Conservation (phyloP, 2,797 vertebrate species). For the Phrynocephalus vlangalii region DNA sequence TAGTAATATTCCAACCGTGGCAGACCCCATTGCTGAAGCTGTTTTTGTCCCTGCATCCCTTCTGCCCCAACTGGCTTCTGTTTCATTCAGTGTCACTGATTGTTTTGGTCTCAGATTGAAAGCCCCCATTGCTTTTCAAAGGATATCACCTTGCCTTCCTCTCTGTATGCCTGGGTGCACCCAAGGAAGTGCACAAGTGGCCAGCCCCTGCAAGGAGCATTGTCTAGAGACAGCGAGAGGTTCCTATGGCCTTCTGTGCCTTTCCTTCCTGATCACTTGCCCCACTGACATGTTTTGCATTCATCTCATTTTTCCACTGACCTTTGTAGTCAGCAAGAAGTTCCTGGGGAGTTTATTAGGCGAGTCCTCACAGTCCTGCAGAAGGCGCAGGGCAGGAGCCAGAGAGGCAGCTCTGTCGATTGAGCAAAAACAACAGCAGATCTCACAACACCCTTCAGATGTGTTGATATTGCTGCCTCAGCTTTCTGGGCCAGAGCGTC, state of each 20-base stretch:
- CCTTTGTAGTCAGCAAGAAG: background rate
- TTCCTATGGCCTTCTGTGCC: background rate
- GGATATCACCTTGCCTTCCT: rapidly evolving
- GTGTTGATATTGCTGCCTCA: too few species aligned
- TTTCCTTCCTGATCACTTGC: background rate
- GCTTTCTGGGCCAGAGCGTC: too few species aligned
- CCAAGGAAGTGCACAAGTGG: background rate
- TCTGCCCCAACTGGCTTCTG: background rate
- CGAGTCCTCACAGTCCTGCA: background rate
- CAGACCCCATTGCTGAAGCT: too few species aligned
- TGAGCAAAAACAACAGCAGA: too few species aligned
- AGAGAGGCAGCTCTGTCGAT: background rate
- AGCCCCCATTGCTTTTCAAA: background rate
- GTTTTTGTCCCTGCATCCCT: background rate
- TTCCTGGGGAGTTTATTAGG: conserved; percentile 15
- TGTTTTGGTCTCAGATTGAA: background rate
- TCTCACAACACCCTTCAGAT: background rate
- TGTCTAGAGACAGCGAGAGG: background rate
- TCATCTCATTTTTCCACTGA: conserved; percentile 2
- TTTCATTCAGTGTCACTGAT: background rate
- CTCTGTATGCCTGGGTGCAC: background rate
- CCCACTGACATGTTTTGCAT: background rate
- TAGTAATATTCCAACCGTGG: too few species aligned
- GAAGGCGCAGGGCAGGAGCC: background rate
- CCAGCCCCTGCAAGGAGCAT: background rate